These are phyloP conservation scores for Bombus huntii DNA, from an alignment of 1,140 invertebrate species.

Conservation along the genomic window DNA sequence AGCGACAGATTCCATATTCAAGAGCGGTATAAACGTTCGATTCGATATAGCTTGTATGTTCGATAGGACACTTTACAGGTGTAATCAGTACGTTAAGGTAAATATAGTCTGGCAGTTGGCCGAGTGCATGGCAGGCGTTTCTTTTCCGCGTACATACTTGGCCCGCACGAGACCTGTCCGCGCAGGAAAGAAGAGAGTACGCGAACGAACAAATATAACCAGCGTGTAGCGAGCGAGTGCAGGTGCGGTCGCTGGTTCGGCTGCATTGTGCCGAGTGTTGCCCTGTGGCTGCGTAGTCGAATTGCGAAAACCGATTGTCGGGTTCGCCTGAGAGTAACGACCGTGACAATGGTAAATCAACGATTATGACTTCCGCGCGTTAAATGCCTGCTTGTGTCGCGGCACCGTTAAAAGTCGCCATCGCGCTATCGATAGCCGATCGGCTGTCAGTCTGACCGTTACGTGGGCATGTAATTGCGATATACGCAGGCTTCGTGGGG, in stretches of 20 bases:
- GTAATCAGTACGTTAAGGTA: constrained; percentile 75
- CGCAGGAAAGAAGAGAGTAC: constrained; percentile 66
- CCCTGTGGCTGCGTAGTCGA: constrained; percentile 20
- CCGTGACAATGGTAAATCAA: constrained; percentile 68
- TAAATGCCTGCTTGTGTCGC: constrained; percentile 21
- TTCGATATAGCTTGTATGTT: not conserved
- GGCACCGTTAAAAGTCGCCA: constrained; percentile 24
- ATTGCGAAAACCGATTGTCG: constrained; percentile 60
- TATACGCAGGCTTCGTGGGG: not conserved
- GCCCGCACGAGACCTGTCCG: constrained; percentile 65
- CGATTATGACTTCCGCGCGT: constrained; percentile 57
- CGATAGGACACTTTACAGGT: constrained; percentile 67
- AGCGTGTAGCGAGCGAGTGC: constrained; percentile 41
- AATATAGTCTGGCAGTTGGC: constrained; percentile 78
- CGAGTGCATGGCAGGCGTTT: constrained; percentile 73
- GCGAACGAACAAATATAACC: constrained; percentile 67
- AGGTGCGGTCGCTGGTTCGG: constrained; percentile 63
- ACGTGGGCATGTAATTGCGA: constrained; percentile 50
- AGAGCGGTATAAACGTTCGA: not conserved
- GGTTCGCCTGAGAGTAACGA: constrained; percentile 55
- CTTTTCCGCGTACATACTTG: constrained; percentile 73
- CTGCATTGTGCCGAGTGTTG: constrained; percentile 38
- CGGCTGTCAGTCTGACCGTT: constrained; percentile 33
- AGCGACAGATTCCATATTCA: constrained; percentile 8
- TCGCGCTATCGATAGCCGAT: constrained; percentile 23